Base-by-base conservation (phyloP, 30 jellyfish, hydroid and myxozoan species). In the Catostylus mosaicus region DNA sequence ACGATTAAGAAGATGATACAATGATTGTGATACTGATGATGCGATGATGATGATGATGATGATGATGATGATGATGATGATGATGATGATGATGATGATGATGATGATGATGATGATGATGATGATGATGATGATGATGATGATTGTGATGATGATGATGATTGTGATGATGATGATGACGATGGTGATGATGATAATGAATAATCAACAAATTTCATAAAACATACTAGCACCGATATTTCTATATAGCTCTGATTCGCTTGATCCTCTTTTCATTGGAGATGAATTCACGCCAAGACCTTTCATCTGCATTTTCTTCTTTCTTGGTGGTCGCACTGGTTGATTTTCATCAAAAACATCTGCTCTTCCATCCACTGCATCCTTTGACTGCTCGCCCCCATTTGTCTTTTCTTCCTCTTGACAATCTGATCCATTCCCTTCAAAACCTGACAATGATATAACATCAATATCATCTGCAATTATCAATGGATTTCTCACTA, bases 361-460 rank as follows among this genome's bases (percentile, higher is more conserved):
- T 2, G 69, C 74, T 9, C 34, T 30, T 1, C 27, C 46, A 24
- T 57, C 57, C 30, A 8, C 11, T 34, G 23, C 60, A 24, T 50
- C 36, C 5, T 29, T 30, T 1, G 6, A 29, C 26, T 9, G 63
- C 18, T n/a, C 37, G 35, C 43, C 75, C 32, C 3, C 14, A 20
- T 12, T 24, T 1, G 56, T 22, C 26, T 63, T 84, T 2, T 27
- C 70, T 22, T 46, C 56, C 18, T 30, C 61, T 32, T 24, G 45
- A n/a, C 0, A 18, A 29, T 29, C 47, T 51, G 64, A n/a, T 11
- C 30, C 19, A 2, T 51, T 18, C 22, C 54, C 37, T 38, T 81
- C 91, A 68, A 81, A 46, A 30, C 91, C 91, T 66, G 91, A 81
- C 74, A 81, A 67, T 16, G 91, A 81, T 52, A 81, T 81, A 67